Evolutionary conservation across 2,888 invertebrate genomes (phyloP).

Genomic region (Spilarctia lutea): DNA sequence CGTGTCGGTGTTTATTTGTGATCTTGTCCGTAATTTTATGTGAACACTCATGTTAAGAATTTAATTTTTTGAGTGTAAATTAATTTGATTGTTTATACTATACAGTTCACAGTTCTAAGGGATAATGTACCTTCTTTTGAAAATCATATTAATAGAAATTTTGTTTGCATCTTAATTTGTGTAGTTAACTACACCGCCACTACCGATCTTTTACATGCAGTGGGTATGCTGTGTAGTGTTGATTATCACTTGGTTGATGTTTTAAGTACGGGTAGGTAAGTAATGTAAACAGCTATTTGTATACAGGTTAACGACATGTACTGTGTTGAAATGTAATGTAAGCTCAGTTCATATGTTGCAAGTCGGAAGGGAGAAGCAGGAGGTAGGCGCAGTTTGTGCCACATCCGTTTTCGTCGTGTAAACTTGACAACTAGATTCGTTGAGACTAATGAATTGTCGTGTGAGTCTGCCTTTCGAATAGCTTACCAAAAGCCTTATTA

Average conservation of each 20-base stretch:
- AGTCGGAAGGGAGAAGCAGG: slow-evolving; percentile 59
- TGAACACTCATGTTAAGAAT: no score
- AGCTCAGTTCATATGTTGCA: slow-evolving; percentile 55
- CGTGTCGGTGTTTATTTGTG: not conserved
- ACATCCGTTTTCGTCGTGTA: slow-evolving; percentile 16
- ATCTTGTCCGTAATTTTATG: not conserved
- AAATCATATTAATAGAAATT: slow-evolving; percentile 3
- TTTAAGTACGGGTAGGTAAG: slow-evolving; percentile 52
- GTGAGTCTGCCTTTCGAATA: not conserved
- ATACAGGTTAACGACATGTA: slow-evolving; percentile 63
- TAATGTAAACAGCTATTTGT: slow-evolving; percentile 63
- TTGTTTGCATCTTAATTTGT: slow-evolving; percentile 13
- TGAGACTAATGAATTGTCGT: slow-evolving; percentile 3
- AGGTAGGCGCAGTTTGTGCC: slow-evolving; percentile 43
- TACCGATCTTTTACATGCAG: slow-evolving; percentile 42
- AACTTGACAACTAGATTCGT: slow-evolving; percentile 8
- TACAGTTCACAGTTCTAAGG: not conserved
- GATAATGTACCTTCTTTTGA: not conserved
- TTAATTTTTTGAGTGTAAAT: not conserved
- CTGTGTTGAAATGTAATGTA: slow-evolving; percentile 57
- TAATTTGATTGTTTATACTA: not conserved
- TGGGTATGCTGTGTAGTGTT: slow-evolving; percentile 49
- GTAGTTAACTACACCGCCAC: slow-evolving; percentile 18
- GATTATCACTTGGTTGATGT: slow-evolving; percentile 56
- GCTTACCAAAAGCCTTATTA: not conserved